Conservation (phyloP, 2,113 vertebrate species). For the Edolisoma coerulescens region DNA sequence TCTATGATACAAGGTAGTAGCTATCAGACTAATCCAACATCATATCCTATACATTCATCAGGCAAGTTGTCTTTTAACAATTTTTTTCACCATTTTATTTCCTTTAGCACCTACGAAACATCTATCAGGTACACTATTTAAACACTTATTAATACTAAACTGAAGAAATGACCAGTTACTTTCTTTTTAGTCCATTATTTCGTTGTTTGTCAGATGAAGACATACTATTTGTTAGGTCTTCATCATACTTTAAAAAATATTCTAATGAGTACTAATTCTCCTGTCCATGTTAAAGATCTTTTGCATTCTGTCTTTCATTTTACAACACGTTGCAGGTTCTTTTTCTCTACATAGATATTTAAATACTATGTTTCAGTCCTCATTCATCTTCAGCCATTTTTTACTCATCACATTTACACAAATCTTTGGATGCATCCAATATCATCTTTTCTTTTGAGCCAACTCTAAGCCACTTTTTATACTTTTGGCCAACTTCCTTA, state of each 20-base stretch:
- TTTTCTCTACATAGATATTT: not conserved
- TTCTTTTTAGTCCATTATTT: not conserved
- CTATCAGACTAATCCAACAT: not conserved
- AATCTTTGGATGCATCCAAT: not conserved
- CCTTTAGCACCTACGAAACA: not conserved
- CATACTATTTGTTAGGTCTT: not conserved
- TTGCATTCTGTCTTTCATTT: not conserved
- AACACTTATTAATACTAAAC: not conserved
- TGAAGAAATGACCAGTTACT: not conserved
- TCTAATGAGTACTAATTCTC: not conserved
- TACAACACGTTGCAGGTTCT: not conserved
- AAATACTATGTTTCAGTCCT: not conserved
- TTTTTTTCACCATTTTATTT: not conserved
- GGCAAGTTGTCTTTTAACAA: not conserved
- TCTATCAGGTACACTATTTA: not conserved
- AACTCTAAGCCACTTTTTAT: not conserved
- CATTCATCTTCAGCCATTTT: not conserved
- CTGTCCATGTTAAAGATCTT: not conserved
- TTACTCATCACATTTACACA: not conserved
- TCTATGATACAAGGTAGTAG: not conserved
- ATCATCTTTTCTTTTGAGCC: not conserved
- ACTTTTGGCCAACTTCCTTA: not conserved
- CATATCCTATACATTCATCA: not conserved
- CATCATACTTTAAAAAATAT: not conserved
- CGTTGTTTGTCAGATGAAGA: not conserved